These are phyloP conservation scores for Patiria miniata DNA, from an alignment of 35 echinoderm and acorn worm genomes.

Conservation along the genomic window DNA sequence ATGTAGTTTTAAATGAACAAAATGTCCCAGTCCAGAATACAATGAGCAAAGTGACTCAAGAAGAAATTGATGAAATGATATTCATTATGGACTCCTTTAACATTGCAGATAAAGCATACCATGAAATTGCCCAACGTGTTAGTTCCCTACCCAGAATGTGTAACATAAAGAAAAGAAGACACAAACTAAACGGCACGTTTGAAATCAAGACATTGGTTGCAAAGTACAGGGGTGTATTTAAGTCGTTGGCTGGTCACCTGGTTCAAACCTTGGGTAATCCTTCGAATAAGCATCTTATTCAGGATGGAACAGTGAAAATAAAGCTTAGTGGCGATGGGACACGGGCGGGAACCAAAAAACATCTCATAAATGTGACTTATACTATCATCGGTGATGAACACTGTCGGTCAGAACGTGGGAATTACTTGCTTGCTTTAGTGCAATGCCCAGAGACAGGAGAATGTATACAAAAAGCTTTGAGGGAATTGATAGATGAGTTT, in stretches of 20 bases:
- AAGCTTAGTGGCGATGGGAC: constrained; percentile 54
- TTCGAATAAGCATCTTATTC: neutral
- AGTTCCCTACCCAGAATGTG: constrained; percentile 23
- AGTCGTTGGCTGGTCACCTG: constrained; percentile 16
- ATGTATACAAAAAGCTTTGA: constrained; percentile 27
- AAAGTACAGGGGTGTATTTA: constrained; percentile 33
- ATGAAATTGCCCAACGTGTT: constrained; percentile 48
- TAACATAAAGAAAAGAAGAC: constrained; percentile 35
- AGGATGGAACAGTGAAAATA: constrained; percentile 40
- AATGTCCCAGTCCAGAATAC: neutral
- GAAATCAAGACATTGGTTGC: constrained; percentile 13
- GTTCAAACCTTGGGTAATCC: constrained; percentile 38
- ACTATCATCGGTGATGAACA: constrained; percentile 54
- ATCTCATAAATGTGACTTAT: constrained; percentile 52
- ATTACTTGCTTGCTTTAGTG: constrained; percentile 52
- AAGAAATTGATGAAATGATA: constrained; percentile 55
- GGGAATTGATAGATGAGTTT: constrained; percentile 35
- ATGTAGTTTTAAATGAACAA: constrained; percentile 10
- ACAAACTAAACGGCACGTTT: constrained; percentile 32
- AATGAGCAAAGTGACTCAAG: neutral
- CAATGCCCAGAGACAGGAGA: constrained; percentile 58
- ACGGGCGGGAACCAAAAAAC: constrained; percentile 50
- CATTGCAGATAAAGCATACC: constrained; percentile 46
- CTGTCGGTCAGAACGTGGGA: constrained; percentile 55
- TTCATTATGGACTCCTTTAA: constrained; percentile 65